These are phyloP conservation scores for Lysiphlebus fabarum DNA, from an alignment of 1,140 invertebrate genomes.

Conservation along the genomic window DNA sequence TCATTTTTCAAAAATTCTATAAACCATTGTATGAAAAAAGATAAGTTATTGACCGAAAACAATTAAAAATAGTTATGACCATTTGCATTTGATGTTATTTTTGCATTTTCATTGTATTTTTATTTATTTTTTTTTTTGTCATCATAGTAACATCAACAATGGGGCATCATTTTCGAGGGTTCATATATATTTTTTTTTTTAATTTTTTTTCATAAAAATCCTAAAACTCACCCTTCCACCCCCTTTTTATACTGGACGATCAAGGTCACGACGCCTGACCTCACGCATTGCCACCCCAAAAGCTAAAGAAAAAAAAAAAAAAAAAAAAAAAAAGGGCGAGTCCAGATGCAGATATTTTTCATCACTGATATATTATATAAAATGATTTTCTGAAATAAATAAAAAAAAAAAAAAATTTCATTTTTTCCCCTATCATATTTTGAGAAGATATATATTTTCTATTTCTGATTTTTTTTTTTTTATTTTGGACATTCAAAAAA, in stretches of 20 bases:
- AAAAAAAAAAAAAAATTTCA: neutral
- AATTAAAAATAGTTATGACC: conserved; percentile 44
- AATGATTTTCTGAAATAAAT: conserved; percentile 18
- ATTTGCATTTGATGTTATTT: conserved; percentile 43
- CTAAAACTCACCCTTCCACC: neutral
- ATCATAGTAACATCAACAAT: too few relatives aligned
- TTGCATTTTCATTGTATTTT: conserved; percentile 47
- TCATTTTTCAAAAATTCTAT: neutral
- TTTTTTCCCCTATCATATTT: conserved; percentile 23
- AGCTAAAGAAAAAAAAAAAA: conserved; percentile 23
- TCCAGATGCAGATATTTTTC: conserved; percentile 46
- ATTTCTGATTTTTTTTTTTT: neutral
- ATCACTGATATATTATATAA: conserved; percentile 29
- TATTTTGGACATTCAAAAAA: conserved; percentile 5
- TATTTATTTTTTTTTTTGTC: neutral
- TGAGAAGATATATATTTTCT: conserved; percentile 36
- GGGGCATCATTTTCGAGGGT: too few relatives aligned
- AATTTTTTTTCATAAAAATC: conserved; percentile 48
- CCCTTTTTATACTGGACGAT: conserved; percentile 25
- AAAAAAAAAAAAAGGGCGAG: conserved; percentile 14
- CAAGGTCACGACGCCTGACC: conserved; percentile 47
- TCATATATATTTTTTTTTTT: conserved; percentile 4
- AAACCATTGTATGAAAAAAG: conserved; percentile 26
- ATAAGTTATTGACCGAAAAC: conserved; percentile 24
- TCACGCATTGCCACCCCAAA: conserved; percentile 24